Evolutionary conservation across 2,888 invertebrate species (phyloP), one percentile per base, ranked within the genome.

Genomic region (Ephialtes manifestator): DNA sequence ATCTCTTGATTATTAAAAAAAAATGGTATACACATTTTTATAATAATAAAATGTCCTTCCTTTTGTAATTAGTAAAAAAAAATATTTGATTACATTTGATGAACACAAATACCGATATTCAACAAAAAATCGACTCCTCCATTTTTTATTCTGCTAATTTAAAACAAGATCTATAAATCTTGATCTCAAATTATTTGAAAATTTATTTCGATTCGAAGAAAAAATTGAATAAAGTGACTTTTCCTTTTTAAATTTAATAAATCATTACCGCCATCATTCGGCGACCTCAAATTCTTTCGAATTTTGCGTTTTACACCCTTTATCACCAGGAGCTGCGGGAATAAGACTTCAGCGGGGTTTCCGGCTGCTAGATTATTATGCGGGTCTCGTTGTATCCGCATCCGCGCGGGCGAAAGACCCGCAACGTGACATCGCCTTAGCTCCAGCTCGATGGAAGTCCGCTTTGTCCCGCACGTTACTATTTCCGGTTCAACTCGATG

Each of bases 331-430:
- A 43, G 11, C 39, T 43, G 51, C 24, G 63, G 55, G 53, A 76
- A 70, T 39, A 31, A 20, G 68, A 39, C 70, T 70, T 75, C 72
- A 46, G 31, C 68, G 86, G 88, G 86, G 86, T 88, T 92, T 92
- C 92, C 92, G 91, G 90, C 76, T 81, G 76, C 55, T 48, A 67
- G 85, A 92, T 93, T 92, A 92, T 91, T 92, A 93, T 93, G 93
- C 93, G 91, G 91, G 91, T 87, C 85, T 85, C 87, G 90, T 90
- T 90, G 84, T 90, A 92, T 91, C 91, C 92, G 90, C 89, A 90
- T 91, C 90, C 90, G 89, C 81, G 81, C 81, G 79, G 83, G 81
- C 71, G 65, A 60, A 67, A 77, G 60, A 35, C 67, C 76, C 35
- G 51, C 83, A 80, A 83, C 85, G 85, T 85, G 85, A 85, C 85